These are phyloP conservation scores for Sturnira hondurensis DNA, from an alignment of 2,113 vertebrate species.

Conservation along the genomic window DNA sequence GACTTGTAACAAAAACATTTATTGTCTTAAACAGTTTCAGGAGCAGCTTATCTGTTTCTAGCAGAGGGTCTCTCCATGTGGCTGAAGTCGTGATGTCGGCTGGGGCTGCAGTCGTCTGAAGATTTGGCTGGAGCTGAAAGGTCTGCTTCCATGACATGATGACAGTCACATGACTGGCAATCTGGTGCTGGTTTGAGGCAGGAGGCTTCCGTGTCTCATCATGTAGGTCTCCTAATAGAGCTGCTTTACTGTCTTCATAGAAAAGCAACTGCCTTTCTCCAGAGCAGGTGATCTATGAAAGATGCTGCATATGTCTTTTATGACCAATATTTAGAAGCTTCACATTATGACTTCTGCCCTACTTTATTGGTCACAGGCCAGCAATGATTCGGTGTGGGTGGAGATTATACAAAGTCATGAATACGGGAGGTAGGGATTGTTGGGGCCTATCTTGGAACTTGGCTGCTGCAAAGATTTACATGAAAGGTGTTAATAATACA, in stretches of 20 bases:
- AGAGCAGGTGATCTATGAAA: not conserved
- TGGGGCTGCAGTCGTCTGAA: not conserved
- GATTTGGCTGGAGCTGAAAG: not conserved
- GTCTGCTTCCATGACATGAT: not conserved
- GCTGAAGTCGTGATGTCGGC: not conserved
- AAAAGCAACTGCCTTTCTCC: not conserved
- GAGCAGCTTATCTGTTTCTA: not conserved
- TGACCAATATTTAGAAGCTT: not conserved
- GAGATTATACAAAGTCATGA: not conserved
- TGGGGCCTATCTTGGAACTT: not conserved
- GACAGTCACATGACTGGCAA: not conserved
- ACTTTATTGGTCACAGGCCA: not conserved
- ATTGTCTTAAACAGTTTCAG: not conserved
- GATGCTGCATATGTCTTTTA: not conserved
- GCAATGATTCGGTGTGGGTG: not conserved
- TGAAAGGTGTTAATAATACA: not conserved
- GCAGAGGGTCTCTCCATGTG: not conserved
- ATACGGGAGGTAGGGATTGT: not conserved
- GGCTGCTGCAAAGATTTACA: not conserved
- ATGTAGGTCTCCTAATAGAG: not conserved
- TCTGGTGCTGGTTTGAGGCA: not conserved
- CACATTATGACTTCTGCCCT: not conserved
- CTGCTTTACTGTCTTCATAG: not conserved
- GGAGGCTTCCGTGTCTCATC: not conserved
- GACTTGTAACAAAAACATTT: not conserved